A percentile compares a stretch with the other conserved stretches of the same genome.
phyloP scores from a whole-genome alignment of 2,797 vertebrate species.

The Channa striata region DNA sequence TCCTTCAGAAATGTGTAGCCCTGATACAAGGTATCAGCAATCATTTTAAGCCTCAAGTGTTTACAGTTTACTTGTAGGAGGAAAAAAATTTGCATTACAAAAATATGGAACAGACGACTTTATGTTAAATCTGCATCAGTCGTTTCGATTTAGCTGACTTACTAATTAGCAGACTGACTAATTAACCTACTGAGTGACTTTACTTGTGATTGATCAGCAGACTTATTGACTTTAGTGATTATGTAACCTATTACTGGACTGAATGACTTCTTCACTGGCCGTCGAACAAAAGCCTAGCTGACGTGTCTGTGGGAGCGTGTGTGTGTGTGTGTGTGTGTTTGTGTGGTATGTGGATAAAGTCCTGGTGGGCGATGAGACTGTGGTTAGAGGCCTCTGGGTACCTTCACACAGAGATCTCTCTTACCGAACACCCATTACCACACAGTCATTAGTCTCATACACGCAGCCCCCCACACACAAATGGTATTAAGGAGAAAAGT shows the following conservation, averaged over 20 bases:
- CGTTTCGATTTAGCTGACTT: constrained; percentile 40
- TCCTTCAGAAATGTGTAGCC: constrained; percentile 31
- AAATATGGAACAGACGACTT: constrained; percentile 20
- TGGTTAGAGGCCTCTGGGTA: constrained; percentile 61
- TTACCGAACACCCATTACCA: constrained; percentile 61
- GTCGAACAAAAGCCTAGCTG: constrained; percentile 32
- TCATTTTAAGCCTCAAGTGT: constrained; percentile 26
- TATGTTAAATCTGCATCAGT: constrained; percentile 22
- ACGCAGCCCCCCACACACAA: constrained; percentile 31
- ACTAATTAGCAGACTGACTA: constrained; percentile 49
- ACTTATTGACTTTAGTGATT: constrained; percentile 35
- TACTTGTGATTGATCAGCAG: constrained; percentile 52
- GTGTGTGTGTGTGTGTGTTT: constrained; percentile 20
- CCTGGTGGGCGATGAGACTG: constrained; percentile 63
- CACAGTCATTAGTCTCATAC: constrained; percentile 65
- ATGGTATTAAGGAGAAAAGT: constrained; percentile 31
- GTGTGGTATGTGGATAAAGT: constrained; percentile 67
- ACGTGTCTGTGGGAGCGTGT: constrained; percentile 25
- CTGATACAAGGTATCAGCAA: constrained; percentile 27
- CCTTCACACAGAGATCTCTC: constrained; percentile 67
- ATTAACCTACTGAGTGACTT: constrained; percentile 27
- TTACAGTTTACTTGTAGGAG: constrained; percentile 11
- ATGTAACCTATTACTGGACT: constrained; percentile 42
- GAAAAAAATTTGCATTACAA: constrained; percentile 12
- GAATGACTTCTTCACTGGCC: constrained; percentile 30